phyloP scores from a whole-genome alignment of 2,888 invertebrate species.

The Eupithecia insigniata region DNA sequence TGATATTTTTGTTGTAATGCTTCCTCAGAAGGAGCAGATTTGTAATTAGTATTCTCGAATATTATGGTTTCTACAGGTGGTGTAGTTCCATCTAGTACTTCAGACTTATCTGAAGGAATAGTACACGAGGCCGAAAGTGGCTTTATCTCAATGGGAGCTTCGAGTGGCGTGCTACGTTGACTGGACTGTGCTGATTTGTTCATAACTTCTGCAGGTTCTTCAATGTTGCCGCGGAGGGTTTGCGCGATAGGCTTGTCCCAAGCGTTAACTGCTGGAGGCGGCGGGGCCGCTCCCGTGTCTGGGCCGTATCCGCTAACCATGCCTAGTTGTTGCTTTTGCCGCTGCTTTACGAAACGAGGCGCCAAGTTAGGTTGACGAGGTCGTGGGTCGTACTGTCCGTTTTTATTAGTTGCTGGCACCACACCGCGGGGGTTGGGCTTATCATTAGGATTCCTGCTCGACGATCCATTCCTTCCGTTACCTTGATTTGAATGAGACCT shows the following conservation, averaged over 20 bases:
- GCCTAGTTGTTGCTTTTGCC: constrained; percentile 83
- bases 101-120: constrained; percentile 77
- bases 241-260: constrained; percentile 94
- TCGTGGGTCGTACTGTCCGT: constrained; percentile 71
- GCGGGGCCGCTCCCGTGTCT: constrained; percentile 84
- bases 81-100: constrained; percentile 89
- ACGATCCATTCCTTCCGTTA: constrained; percentile 74
- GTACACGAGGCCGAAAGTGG: constrained; percentile 57
- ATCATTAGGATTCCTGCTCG: constrained; percentile 72
- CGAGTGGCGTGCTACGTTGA: constrained; percentile 77
- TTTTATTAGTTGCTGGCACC: constrained; percentile 66
- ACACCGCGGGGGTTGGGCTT: constrained; percentile 70
- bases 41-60: constrained; percentile 96
- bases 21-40: constrained; percentile 88
- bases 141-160: constrained; percentile 66
- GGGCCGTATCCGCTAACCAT: constrained; percentile 73
- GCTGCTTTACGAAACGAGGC: constrained; percentile 91
- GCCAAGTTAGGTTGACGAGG: constrained; percentile 87
- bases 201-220: constrained; percentile 66
- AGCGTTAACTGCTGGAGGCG: constrained; percentile 90
- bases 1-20: constrained; percentile 87
- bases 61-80: constrained; percentile 94
- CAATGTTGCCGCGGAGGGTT: constrained; percentile 85
- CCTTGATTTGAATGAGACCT: constrained; percentile 80
- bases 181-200: constrained; percentile 74